Evolutionary conservation across 2,113 vertebrate genomes (phyloP), one percentile per base, ranked within the genome.

Genomic region (Callipepla squamata): DNA sequence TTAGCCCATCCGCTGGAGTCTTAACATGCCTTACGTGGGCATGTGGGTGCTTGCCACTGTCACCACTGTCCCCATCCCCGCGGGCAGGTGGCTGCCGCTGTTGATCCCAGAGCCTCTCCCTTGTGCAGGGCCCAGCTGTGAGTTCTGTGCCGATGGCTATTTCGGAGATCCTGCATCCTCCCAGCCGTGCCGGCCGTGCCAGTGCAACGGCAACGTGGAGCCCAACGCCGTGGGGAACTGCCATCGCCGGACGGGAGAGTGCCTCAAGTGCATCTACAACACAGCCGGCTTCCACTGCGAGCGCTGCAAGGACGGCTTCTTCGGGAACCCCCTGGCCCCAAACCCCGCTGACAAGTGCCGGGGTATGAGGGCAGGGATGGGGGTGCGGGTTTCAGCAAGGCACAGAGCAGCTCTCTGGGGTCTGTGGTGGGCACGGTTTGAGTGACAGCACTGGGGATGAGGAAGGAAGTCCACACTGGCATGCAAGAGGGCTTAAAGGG

Each of bases 201-300:
- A 7, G 6, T 99, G 99, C 81, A 98, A 98, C 1, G 97, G 98
- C 9, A 98, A 98, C 0, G 81, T 98, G 23, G 98, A 99, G 17
- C 85, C 96, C 61, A 98, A 98, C 1, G 98, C 98, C 0, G 97
- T 98, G 3, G 98, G 98, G 11, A 99, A 98, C 97, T 99, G 99
- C 3, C 92, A 99, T 95, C 97, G 90, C 1, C 97, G 67, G 86
- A 99, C 98, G 0, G 99, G 99, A 4, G 96, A 99, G 94, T 99
- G 99, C 76, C 97, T 99, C 73, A 99, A 99, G 90, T 99, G 99
- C 96, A 96, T 99, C 96, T 83, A 99, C 97, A 98, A 99, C 97
- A 99, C 99, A 0, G 94, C 97, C 0, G 99, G 99, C 58, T 97
- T 97, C 96, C 97, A 98, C 97, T 99, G 99, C 0, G 98, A 99